These are phyloP conservation scores for Labia minor DNA, from an alignment of 2,888 invertebrate species.

Conservation along the genomic window DNA sequence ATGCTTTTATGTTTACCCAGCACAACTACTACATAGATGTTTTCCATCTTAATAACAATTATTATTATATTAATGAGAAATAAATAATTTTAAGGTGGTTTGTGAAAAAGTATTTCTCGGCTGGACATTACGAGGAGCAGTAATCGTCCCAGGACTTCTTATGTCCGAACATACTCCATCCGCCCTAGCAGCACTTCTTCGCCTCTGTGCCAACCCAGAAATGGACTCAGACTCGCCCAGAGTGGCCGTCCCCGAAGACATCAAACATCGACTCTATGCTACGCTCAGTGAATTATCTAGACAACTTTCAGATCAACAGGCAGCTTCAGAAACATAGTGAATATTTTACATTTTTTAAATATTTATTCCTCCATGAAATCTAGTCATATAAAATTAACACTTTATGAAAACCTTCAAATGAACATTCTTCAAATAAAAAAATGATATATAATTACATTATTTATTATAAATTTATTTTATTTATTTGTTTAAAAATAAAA, in stretches of 20 bases:
- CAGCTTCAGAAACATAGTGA: neutral
- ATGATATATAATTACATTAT: too few species aligned
- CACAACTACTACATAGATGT: too few species aligned
- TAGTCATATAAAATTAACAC: too few species aligned
- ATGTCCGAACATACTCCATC: constrained; percentile 49
- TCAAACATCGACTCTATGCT: constrained; percentile 42
- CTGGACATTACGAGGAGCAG: constrained; percentile 48
- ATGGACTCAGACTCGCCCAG: constrained; percentile 39
- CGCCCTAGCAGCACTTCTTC: constrained; percentile 44
- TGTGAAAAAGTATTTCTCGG: constrained; percentile 55
- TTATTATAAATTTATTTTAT: too few species aligned
- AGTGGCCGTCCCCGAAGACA: constrained; percentile 39
- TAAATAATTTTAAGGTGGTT: constrained; percentile 43
- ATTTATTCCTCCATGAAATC: too few species aligned
- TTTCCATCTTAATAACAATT: too few species aligned
- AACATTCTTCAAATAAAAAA: too few species aligned
- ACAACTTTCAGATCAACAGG: constrained; percentile 27
- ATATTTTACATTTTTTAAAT: too few species aligned
- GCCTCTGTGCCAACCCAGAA: constrained; percentile 41
- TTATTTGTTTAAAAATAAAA: too few species aligned
- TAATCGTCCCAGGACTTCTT: constrained; percentile 49
- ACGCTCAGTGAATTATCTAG: constrained; percentile 41
- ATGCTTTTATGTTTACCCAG: too few species aligned
- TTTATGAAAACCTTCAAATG: too few species aligned
- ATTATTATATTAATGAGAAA: too few species aligned